A percentile compares a stretch with the other conserved stretches of the same genome.
Conservation (phyloP, 2,888 invertebrate genomes). For the Thera obeliscata region DNA sequence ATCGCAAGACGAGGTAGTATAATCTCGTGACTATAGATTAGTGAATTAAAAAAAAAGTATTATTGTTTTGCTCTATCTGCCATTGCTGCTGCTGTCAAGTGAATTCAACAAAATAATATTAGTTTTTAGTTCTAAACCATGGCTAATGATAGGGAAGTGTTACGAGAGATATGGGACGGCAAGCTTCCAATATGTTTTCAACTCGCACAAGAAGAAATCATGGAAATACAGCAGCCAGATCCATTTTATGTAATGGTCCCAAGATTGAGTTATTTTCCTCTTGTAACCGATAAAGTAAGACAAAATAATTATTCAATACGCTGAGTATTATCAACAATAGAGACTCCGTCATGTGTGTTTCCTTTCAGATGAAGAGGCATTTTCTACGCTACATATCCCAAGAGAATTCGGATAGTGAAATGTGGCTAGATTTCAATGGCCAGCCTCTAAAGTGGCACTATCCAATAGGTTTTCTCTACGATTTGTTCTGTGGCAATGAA, state of each 20-base stretch:
- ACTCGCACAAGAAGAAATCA: constrained; percentile 94
- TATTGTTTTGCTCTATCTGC: too few relatives aligned
- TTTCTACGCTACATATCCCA: constrained; percentile 92
- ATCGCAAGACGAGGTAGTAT: too few relatives aligned
- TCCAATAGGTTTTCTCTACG: constrained; percentile 96
- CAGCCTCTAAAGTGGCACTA: constrained; percentile 95
- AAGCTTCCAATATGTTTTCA: constrained; percentile 97
- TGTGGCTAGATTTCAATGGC: constrained; percentile 98
- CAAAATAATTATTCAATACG: not conserved
- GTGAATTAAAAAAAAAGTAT: too few relatives aligned
- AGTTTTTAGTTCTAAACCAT: constrained; percentile 69
- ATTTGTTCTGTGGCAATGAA: constrained; percentile 88
- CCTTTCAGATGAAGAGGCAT: constrained; percentile 91
- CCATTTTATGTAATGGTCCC: constrained; percentile 97
- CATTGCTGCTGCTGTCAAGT: too few relatives aligned
- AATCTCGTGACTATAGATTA: too few relatives aligned
- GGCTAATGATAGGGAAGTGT: constrained; percentile 97
- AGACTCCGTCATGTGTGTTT: not conserved
- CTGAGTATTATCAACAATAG: not conserved
- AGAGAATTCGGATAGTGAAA: constrained; percentile 92
- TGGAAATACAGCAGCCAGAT: constrained; percentile 95
- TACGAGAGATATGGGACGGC: constrained; percentile 98
- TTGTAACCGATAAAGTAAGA: constrained; percentile 96
- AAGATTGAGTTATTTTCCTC: constrained; percentile 95
- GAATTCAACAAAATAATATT: too few relatives aligned